phyloP scores from a whole-genome alignment of 2,113 vertebrate species.

The Aphyosemion australe region DNA sequence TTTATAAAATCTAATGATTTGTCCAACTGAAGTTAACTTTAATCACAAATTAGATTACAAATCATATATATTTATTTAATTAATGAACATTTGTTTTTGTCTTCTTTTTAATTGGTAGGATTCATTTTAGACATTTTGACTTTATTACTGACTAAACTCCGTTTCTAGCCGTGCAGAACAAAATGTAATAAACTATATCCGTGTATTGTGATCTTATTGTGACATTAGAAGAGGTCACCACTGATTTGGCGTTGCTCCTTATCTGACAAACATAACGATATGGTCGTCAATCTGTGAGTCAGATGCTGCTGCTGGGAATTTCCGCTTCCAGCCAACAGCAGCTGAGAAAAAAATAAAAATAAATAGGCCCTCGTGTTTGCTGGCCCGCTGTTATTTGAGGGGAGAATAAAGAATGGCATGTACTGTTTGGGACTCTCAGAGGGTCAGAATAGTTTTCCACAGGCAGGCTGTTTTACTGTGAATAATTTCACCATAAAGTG shows the following conservation, averaged over 20 bases:
- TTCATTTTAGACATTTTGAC: neutral
- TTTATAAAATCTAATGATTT: neutral
- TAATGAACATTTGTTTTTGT: neutral
- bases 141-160: neutral
- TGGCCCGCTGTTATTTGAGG: constrained; percentile 28
- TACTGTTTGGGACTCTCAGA: constrained; percentile 40
- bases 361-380: constrained; percentile 62
- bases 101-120: neutral
- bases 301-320: constrained; percentile 60
- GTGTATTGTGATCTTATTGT: too few species aligned
- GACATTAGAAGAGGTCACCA: too few species aligned
- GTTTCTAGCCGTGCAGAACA: too few species aligned
- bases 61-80: too few species aligned
- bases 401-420: constrained; percentile 52
- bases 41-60: too few species aligned
- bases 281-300: constrained; percentile 42
- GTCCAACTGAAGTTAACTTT: neutral
- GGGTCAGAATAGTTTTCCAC: constrained; percentile 32
- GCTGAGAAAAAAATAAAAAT: constrained; percentile 37
- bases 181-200: too few species aligned
- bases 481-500: too few species aligned
- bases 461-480: neutral
- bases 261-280: too few species aligned
- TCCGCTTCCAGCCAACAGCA: constrained; percentile 62
- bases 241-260: too few species aligned